Evolutionary conservation across 2,888 invertebrate species (phyloP).

Genomic region (Pandemis cinnamomeana): DNA sequence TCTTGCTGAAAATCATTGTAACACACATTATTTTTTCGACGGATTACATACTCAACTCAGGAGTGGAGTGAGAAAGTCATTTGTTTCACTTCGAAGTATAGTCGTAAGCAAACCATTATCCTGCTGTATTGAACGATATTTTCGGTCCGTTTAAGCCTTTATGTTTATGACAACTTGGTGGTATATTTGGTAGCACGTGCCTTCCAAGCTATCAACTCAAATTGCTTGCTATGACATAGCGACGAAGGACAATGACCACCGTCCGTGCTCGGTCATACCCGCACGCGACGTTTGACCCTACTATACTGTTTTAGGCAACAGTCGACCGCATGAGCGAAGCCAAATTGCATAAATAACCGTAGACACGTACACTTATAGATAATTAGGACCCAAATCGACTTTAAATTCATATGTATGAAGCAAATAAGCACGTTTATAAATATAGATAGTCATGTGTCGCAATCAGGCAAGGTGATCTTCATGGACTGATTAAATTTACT

Average conservation of each 20-base stretch:
- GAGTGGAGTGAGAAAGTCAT: neutral
- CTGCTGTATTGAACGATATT: neutral
- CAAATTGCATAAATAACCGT: neutral
- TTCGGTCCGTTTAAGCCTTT: neutral
- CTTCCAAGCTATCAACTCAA: neutral
- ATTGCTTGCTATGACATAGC: conserved; percentile 7
- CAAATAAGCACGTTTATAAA: neutral
- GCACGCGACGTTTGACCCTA: conserved; percentile 9
- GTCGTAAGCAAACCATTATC: neutral
- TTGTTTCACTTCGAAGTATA: neutral
- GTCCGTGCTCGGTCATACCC: conserved; percentile 6
- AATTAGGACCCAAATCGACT: neutral
- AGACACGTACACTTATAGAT: neutral
- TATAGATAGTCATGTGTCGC: neutral
- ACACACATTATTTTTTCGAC: neutral
- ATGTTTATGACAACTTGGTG: neutral
- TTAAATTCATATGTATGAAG: neutral
- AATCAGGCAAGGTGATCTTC: neutral
- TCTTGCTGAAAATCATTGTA: neutral
- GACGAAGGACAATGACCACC: conserved; percentile 12
- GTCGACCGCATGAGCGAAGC: neutral
- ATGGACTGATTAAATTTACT: neutral
- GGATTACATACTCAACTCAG: neutral
- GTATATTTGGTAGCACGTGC: conserved; percentile 1
- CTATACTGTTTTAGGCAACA: conserved; percentile 10